Evolutionary conservation across 2,888 invertebrate genomes (phyloP).

Genomic region (Ephialtes manifestator): DNA sequence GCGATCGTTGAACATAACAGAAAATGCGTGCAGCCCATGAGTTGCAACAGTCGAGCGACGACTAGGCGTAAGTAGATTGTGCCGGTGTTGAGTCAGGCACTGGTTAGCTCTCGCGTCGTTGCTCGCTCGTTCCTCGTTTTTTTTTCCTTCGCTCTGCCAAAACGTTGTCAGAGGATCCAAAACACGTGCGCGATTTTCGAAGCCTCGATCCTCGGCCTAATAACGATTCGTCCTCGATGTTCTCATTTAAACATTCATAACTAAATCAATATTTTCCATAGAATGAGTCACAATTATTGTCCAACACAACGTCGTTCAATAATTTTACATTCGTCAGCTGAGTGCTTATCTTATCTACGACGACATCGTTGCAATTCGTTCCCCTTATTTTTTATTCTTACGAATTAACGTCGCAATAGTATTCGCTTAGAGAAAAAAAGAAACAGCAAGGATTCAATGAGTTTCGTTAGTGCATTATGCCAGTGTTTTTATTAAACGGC

Average conservation of each 20-base stretch:
- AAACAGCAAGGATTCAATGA: conserved; percentile 1
- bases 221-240: not conserved
- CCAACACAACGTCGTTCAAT: conserved; percentile 39
- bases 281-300: conserved; percentile 3
- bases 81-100: conserved; percentile 74
- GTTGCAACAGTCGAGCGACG: conserved; percentile 35
- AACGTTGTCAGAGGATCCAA: not conserved
- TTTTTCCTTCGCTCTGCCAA: conserved; percentile 39
- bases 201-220: conserved; percentile 13
- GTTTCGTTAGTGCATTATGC: too few species aligned
- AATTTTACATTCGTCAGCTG: conserved; percentile 5
- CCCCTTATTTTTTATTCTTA: conserved; percentile 6
- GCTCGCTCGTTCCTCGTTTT: not conserved
- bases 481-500: too few species aligned
- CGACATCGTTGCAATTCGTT: conserved; percentile 1
- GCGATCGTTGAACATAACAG: conserved; percentile 49
- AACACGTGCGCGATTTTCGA: conserved; percentile 57
- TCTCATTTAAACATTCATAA: not conserved
- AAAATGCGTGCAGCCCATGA: conserved; percentile 55
- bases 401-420: not conserved
- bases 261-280: not conserved
- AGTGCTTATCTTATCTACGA: conserved; percentile 45
- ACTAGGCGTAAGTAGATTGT: conserved; percentile 72
- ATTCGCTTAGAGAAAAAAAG: not conserved
- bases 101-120: conserved; percentile 19